Evolutionary conservation across 2,113 vertebrate species (phyloP).

Genomic region (Pipra filicauda): DNA sequence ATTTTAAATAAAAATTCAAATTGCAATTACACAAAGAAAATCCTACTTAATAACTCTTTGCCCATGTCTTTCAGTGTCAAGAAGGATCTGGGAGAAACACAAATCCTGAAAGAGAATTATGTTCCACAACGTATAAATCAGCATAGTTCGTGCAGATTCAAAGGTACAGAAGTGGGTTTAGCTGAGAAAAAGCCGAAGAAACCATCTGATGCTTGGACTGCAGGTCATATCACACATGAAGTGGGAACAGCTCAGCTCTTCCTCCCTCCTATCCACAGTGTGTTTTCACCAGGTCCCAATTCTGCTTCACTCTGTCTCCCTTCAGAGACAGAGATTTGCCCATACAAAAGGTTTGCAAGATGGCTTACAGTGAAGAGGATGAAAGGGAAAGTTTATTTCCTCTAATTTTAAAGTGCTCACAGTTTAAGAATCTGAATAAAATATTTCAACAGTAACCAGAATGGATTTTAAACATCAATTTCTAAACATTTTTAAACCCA

Average conservation of each 20-base stretch:
- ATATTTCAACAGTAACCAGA: neutral
- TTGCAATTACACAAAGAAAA: neutral
- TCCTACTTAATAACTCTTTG: neutral
- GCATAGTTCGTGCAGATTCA: neutral
- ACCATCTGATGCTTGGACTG: neutral
- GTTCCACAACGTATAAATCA: neutral
- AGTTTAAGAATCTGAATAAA: neutral
- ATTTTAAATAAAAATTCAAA: neutral
- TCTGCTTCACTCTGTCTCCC: neutral
- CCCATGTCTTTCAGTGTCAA: neutral
- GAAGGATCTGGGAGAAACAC: neutral
- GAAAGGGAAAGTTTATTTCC: neutral
- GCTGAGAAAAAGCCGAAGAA: neutral
- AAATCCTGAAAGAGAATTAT: neutral
- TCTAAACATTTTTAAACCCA: neutral
- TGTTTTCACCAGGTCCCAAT: neutral
- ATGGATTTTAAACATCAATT: neutral
- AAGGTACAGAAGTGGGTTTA: neutral
- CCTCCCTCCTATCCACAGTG: neutral
- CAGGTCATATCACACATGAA: neutral
- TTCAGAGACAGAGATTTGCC: neutral
- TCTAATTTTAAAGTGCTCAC: neutral
- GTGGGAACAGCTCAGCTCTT: neutral
- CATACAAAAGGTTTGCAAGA: neutral
- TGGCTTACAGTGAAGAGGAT: neutral